A percentile compares a stretch with the other conserved stretches of the same genome.
phyloP scores from a whole-genome alignment of 2,797 vertebrate species.

The Lates japonicus region DNA sequence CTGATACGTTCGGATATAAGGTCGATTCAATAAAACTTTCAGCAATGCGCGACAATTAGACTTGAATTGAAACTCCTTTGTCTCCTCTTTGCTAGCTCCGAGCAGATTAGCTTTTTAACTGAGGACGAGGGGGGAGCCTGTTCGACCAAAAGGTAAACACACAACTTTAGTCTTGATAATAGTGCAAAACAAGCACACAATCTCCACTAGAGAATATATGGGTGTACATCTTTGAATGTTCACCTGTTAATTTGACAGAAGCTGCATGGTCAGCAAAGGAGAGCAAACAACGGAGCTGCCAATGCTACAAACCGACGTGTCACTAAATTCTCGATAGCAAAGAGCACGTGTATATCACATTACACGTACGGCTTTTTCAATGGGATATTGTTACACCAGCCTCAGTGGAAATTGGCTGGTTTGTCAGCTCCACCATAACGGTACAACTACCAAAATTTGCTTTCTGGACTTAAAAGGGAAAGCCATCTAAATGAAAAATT shows the following conservation, averaged over 20 bases:
- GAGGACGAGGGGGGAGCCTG: constrained; percentile 15
- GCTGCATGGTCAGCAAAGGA: background rate
- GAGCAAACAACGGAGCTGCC: background rate
- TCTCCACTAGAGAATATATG: accelerated
- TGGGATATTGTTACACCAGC: accelerated
- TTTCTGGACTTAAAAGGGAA: background rate
- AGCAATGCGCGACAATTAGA: background rate
- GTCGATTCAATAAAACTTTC: accelerated
- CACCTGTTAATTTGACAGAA: background rate
- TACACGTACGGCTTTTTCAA: background rate
- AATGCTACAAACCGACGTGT: background rate
- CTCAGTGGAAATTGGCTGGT: background rate
- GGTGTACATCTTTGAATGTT: background rate
- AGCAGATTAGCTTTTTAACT: constrained; percentile 59
- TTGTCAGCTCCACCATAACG: too few relatives aligned
- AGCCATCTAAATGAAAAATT: background rate
- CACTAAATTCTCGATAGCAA: background rate
- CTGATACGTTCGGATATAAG: accelerated
- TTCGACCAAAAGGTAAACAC: constrained; percentile 58
- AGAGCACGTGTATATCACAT: background rate
- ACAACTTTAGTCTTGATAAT: background rate
- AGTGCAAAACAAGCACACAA: too few relatives aligned
- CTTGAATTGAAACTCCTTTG: constrained; percentile 13
- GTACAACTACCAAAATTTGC: too few relatives aligned
- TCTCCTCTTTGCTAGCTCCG: constrained; percentile 38